These are phyloP conservation scores for Eumaeus atala DNA, from an alignment of 1,140 invertebrate species.

Conservation along the genomic window DNA sequence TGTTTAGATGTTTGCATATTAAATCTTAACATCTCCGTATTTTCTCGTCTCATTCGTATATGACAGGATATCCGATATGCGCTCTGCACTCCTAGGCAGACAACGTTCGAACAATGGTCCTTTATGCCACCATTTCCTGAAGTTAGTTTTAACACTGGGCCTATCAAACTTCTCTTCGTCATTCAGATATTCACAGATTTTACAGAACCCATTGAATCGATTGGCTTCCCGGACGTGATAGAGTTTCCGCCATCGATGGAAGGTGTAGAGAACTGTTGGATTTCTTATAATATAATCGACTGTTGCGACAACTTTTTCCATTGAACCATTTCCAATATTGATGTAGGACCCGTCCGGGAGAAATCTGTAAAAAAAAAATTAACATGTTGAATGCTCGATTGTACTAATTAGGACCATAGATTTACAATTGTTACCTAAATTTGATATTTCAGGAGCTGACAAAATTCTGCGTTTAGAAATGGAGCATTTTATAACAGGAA, in stretches of 20 bases:
- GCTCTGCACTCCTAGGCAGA: conserved; percentile 31
- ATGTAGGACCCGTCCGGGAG: conserved; percentile 57
- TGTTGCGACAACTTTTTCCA: conserved; percentile 33
- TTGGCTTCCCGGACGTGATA: conserved; percentile 37
- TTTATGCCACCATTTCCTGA: conserved; percentile 51
- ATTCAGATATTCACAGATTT: conserved; percentile 44
- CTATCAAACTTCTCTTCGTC: conserved; percentile 21
- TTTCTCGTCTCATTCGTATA: conserved; percentile 30
- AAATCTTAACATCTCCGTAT: no score
- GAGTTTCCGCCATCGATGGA: conserved; percentile 41
- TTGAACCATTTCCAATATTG: conserved; percentile 24
- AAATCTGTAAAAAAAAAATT: no score
- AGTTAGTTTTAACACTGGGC: conserved; percentile 31
- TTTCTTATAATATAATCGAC: conserved; percentile 39
- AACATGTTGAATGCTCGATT: no score
- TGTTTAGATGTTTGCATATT: no score
- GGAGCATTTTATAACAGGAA: no score
- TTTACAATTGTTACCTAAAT: no score
- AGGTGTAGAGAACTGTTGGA: conserved; percentile 36
- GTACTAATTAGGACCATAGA: no score
- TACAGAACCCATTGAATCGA: conserved; percentile 35
- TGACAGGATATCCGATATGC: conserved; percentile 22
- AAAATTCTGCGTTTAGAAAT: no score
- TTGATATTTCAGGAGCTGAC: no score
- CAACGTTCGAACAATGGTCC: conserved; percentile 33